Conservation (phyloP, 2,888 invertebrate genomes). For the Poecilobothrus nobilitatus region DNA sequence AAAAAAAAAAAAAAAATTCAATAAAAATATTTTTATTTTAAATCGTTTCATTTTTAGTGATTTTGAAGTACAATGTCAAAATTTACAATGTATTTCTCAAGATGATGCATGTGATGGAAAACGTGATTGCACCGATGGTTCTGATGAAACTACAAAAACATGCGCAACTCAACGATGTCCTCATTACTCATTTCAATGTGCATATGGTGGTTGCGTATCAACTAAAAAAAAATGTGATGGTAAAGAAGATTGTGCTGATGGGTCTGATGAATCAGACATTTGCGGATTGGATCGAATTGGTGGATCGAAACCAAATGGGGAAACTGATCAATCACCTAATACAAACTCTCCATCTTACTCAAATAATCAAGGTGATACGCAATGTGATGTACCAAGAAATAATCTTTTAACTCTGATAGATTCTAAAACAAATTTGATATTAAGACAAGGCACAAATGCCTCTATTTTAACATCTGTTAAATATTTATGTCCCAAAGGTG, state of each 20-base stretch:
- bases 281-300: too few relatives aligned
- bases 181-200: background rate
- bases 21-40: background rate
- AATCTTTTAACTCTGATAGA: background rate
- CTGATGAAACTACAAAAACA: background rate
- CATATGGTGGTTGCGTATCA: background rate
- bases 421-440: background rate
- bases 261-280: background rate
- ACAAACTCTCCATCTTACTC: too few relatives aligned
- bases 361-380: background rate
- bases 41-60: background rate
- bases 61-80: background rate
- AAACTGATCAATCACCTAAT: too few relatives aligned
- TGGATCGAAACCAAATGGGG: background rate
- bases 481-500: background rate
- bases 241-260: background rate
- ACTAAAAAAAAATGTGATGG: background rate
- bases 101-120: conserved; percentile 5
- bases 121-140: background rate
- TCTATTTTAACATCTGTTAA: background rate
- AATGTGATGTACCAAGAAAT: background rate
- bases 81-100: background rate
- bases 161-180: background rate
- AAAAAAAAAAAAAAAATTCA: too few relatives aligned
- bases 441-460: background rate